Evolutionary conservation across 2,888 invertebrate species (phyloP).

Genomic region (Bembecia ichneumoniformis): DNA sequence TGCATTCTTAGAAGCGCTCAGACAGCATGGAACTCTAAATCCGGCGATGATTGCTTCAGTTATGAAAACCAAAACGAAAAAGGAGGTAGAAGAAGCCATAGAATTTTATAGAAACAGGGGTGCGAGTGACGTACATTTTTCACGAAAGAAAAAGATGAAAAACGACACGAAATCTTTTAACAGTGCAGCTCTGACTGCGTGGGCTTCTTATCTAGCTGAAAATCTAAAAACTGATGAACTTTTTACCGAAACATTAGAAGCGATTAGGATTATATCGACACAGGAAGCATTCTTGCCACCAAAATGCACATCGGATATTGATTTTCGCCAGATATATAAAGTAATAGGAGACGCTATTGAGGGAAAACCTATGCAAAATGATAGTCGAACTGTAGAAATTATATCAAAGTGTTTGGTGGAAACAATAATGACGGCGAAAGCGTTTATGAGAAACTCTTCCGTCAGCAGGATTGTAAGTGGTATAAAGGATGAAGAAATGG

Average conservation of each 20-base stretch:
- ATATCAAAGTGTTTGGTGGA: conserved; percentile 47
- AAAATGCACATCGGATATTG: conserved; percentile 27
- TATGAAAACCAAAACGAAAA: conserved; percentile 27
- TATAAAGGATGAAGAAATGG: neutral
- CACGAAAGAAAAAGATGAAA: conserved; percentile 10
- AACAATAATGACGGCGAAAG: conserved; percentile 40
- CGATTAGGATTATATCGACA: conserved; percentile 49
- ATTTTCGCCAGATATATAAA: conserved; percentile 44
- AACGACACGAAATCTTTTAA: conserved; percentile 13
- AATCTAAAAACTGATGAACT: conserved; percentile 30
- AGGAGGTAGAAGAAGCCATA: conserved; percentile 32
- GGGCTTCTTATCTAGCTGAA: conserved; percentile 44
- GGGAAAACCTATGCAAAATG: conserved; percentile 35
- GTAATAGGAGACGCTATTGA: conserved; percentile 51
- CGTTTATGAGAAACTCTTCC: conserved; percentile 25
- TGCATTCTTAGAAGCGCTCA: conserved; percentile 31
- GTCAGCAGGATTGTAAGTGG: neutral
- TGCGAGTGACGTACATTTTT: conserved; percentile 1
- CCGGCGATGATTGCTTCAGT: conserved; percentile 21
- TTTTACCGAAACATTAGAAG: conserved; percentile 39
- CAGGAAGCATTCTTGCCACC: conserved; percentile 39
- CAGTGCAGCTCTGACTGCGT: conserved; percentile 33
- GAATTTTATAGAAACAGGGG: conserved; percentile 30
- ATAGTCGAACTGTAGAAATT: conserved; percentile 13
- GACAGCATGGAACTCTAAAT: conserved; percentile 24